These are phyloP conservation scores for Sclerodermus sp. DNA, from an alignment of 2,888 invertebrate genomes.

Conservation along the genomic window DNA sequence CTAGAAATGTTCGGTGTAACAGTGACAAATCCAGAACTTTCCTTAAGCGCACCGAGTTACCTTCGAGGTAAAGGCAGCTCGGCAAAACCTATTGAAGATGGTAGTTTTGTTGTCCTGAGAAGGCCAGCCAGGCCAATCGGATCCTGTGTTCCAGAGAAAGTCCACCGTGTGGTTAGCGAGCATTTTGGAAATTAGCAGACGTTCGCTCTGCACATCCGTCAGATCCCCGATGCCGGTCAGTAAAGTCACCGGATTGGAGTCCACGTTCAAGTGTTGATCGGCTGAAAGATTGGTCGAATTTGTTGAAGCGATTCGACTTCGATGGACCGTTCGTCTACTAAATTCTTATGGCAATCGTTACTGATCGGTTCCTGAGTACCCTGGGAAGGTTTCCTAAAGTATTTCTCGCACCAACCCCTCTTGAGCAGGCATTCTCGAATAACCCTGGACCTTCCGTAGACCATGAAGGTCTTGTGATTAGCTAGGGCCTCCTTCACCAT, in stretches of 20 bases:
- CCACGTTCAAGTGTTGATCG: conserved; percentile 34
- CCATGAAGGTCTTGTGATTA: conserved; percentile 49
- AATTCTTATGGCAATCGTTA: no score
- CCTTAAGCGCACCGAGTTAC: conserved; percentile 60
- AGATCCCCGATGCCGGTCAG: conserved; percentile 49
- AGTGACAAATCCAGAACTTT: no score
- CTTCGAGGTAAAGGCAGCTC: conserved; percentile 90
- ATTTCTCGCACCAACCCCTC: conserved; percentile 54
- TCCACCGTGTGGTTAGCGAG: conserved; percentile 80
- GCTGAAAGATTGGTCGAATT: no score
- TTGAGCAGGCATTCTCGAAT: conserved; percentile 48
- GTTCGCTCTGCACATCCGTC: conserved; percentile 44
- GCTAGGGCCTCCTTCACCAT: conserved; percentile 48
- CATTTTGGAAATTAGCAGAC: conserved; percentile 67
- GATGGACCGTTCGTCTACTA: no score
- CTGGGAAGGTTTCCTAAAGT: conserved; percentile 30
- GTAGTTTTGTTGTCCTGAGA: conserved; percentile 65
- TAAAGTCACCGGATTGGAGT: conserved; percentile 45
- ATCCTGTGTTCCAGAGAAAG: conserved; percentile 87
- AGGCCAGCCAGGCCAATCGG: conserved; percentile 78
- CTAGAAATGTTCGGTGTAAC: conserved; percentile 37
- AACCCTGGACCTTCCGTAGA: conserved; percentile 49
- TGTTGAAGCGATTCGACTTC: no score
- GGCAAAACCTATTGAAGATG: conserved; percentile 78
- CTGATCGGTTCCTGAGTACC: no score